Percentiles rank a stretch among this genome's conserved stretches.
Evolutionary conservation across 2,113 vertebrate species (phyloP).

Genomic region (Corythoichthys haematopterus): DNA sequence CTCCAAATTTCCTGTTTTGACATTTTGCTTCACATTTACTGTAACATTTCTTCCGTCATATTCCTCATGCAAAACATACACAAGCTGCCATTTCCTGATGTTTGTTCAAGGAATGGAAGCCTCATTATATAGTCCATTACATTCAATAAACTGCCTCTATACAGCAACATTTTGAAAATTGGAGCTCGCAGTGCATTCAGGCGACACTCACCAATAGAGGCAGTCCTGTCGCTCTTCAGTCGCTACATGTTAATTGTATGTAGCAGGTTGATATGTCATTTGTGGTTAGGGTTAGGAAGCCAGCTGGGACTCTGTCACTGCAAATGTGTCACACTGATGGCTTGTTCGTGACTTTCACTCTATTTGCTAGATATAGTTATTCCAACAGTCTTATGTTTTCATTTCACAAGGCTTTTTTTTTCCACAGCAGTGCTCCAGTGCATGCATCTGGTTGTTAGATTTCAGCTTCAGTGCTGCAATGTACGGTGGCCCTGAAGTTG

Average conservation of each 20-base stretch:
- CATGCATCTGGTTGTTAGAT: too few species aligned
- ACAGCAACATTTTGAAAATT: background rate
- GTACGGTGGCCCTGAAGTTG: too few species aligned
- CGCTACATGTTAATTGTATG: background rate
- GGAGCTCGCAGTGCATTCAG: background rate
- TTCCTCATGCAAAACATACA: background rate
- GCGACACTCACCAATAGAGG: background rate
- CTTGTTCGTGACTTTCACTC: background rate
- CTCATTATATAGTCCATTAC: slow-evolving; percentile 11
- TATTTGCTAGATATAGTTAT: background rate
- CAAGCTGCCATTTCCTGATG: background rate
- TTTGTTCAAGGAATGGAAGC: background rate
- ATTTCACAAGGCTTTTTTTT: too few species aligned
- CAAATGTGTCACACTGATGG: background rate
- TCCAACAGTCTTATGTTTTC: too few species aligned
- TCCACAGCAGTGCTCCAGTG: too few species aligned
- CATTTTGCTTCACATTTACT: background rate
- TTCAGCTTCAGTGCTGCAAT: too few species aligned
- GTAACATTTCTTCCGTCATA: background rate
- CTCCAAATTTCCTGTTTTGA: background rate
- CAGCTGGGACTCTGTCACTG: background rate
- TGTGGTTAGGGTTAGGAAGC: background rate
- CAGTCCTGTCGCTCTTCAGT: background rate
- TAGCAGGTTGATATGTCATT: background rate
- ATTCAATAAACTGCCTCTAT: slow-evolving; percentile 3